phyloP scores from a whole-genome alignment of 2,888 invertebrate genomes.

The Frankliniella fusca region DNA sequence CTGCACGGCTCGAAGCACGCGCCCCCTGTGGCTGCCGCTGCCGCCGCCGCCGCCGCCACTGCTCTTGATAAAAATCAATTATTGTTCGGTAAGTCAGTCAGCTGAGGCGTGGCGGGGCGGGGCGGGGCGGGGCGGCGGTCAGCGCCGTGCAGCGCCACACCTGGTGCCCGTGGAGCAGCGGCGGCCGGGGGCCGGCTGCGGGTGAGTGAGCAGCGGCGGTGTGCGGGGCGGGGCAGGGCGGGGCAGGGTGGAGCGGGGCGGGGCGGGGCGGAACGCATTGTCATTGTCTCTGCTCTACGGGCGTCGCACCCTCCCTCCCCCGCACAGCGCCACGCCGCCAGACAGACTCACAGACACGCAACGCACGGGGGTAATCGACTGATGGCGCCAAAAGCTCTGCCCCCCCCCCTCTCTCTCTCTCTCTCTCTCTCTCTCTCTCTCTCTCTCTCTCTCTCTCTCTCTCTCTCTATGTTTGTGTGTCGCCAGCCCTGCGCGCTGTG shows the following conservation, averaged over 20 bases:
- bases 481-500: not conserved
- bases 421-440: not conserved
- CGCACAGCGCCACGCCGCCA: not conserved
- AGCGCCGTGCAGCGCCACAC: not conserved
- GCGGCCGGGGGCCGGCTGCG: not conserved
- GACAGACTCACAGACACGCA: not conserved
- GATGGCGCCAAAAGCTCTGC: not conserved
- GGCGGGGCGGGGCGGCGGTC: not conserved
- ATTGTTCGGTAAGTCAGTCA: too few relatives aligned
- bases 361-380: not conserved
- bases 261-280: not conserved
- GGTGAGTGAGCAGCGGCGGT: not conserved
- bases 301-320: not conserved
- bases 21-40: too few relatives aligned
- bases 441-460: not conserved
- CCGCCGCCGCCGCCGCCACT: too few relatives aligned
- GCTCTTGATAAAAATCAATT: too few relatives aligned
- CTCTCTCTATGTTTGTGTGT: not conserved
- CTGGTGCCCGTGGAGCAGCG: not conserved
- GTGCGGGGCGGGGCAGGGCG: not conserved
- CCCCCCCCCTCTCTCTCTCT: not conserved
- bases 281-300: not conserved
- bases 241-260: too few relatives aligned
- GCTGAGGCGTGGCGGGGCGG: not conserved
- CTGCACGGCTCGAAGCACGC: too few relatives aligned